These are phyloP conservation scores for Beroe ovata DNA, from an alignment of 37 sponge, comb jelly and placozoan species.

Conservation along the genomic window DNA sequence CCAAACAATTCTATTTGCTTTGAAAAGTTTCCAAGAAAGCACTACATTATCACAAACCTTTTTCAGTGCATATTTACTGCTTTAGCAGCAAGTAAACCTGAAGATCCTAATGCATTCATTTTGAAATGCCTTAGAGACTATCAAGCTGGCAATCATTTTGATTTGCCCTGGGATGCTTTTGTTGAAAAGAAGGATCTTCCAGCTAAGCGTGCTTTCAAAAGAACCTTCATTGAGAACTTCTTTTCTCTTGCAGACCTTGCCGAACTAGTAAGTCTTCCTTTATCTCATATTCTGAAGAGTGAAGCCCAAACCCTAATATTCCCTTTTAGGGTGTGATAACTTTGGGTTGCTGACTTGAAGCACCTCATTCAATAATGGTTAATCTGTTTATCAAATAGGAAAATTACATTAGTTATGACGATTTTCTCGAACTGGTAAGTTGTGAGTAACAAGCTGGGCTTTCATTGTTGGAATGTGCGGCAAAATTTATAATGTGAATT, in stretches of 20 bases:
- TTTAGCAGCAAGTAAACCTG: constrained; percentile 44
- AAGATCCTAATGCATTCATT: constrained; percentile 46
- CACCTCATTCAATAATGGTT: too few relatives aligned
- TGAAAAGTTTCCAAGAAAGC: too few relatives aligned
- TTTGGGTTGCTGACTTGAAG: too few relatives aligned
- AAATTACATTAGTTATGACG: constrained; percentile 8
- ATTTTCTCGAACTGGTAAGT: constrained; percentile 42
- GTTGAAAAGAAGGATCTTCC: constrained; percentile 16
- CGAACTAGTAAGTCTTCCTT: constrained; percentile 15
- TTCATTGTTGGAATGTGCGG: too few relatives aligned
- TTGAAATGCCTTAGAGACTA: constrained; percentile 21
- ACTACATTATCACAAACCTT: background rate
- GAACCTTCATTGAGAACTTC: constrained; percentile 57
- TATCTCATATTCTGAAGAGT: too few relatives aligned
- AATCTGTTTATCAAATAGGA: too few relatives aligned
- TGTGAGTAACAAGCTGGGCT: too few relatives aligned
- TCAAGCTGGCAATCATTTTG: constrained; percentile 52
- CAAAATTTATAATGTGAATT: too few relatives aligned
- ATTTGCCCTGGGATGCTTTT: constrained; percentile 42
- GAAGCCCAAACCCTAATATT: too few relatives aligned
- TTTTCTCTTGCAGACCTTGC: constrained; percentile 52
- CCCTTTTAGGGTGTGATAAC: too few relatives aligned
- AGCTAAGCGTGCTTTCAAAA: constrained; percentile 20
- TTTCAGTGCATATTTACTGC: constrained; percentile 65
- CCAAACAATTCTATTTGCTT: too few relatives aligned